Evolutionary conservation across 2,113 vertebrate species (phyloP), one percentile per base, ranked within the genome.

Genomic region (Gallinago paraguaiae): DNA sequence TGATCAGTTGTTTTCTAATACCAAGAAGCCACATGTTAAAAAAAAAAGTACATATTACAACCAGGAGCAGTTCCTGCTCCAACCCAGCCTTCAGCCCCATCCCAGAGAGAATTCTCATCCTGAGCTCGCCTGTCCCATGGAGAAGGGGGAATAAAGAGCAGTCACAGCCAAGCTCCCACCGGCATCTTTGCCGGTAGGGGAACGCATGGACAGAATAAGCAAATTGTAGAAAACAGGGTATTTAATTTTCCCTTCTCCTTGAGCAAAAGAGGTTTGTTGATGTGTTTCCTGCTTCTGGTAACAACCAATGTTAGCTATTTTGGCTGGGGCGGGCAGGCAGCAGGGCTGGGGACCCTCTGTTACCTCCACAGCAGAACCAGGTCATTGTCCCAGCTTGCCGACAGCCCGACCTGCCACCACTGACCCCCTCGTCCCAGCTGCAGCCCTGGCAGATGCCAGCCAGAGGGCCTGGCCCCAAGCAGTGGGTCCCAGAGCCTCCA

Each of bases 281-380:
- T 64, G 57, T 5, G 5, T 69, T 63, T 82, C 37, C 48, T 11
- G 17, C 22, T 33, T 43, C 13, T 25, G 35, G 31, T 31, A 56
- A 50, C 35, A 75, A 45, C 5, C 25, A 25, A 30, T 56, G 77
- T 24, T 13, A 19, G 22, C 1, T 59, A 28, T 33, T 51, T 64
- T 3, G 1, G 65, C 67, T 48, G 46, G 46, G 37, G 23, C 31
- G 57, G 65, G 31, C 2, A 1, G 31, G 33, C 51, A 53, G 25
- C 51, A 59, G 23, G 5, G 20, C 43, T 48, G 45, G 16, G 11
- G 24, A 68, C 25, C 12, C n/a, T 48, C 39, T 0, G 2, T 68
- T 31, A n/a, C 20, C 39, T 75, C 0, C 0, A 31, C 53, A 6
- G 35, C 18, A 0, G 56, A 30, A 54, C n/a, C 1, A 0, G 14